Conservation (phyloP, 2,113 vertebrate genomes). For the Hypanus sabinus region DNA sequence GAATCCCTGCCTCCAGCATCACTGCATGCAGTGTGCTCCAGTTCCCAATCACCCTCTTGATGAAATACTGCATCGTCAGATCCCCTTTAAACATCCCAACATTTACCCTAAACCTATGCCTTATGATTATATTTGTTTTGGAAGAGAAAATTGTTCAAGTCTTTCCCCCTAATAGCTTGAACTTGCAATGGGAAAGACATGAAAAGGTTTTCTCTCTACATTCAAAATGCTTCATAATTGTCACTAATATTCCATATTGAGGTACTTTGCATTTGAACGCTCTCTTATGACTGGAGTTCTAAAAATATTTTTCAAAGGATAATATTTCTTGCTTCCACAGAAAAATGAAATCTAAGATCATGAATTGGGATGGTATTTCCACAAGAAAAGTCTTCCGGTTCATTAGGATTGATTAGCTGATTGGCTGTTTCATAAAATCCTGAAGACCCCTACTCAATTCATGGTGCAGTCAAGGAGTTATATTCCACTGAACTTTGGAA, state of each 20-base stretch:
- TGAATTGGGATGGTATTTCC: neutral
- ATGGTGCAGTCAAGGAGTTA: neutral
- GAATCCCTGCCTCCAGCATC: no score
- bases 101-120: no score
- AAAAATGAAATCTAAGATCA: neutral
- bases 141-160: neutral
- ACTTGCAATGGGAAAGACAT: no score
- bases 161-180: neutral
- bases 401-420: neutral
- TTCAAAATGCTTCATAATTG: neutral
- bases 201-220: no score
- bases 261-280: neutral
- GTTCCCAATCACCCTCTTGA: no score
- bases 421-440: neutral
- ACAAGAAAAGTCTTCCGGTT: neutral
- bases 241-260: neutral
- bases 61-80: no score
- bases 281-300: neutral
- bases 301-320: neutral
- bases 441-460: neutral
- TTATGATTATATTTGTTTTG: neutral
- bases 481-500: neutral
- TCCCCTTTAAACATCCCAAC: no score
- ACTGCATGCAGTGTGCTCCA: no score
- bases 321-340: neutral